phyloP scores from a whole-genome alignment of 1,140 invertebrate species.

The Trialeurodes vaporariorum region DNA sequence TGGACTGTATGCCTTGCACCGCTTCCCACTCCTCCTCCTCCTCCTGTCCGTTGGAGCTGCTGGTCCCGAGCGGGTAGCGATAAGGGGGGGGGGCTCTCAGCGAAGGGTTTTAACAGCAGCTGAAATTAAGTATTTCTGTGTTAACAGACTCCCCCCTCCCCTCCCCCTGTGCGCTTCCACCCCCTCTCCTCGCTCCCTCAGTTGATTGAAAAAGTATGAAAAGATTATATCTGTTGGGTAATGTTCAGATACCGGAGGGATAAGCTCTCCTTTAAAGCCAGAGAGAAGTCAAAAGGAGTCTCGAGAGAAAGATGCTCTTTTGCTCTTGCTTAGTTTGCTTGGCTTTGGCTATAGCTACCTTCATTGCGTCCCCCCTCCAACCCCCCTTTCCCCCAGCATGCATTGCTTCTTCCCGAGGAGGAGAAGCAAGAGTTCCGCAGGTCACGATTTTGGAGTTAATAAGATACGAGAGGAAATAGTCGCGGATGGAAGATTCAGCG shows the following conservation, averaged over 20 bases:
- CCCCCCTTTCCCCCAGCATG: too few species aligned
- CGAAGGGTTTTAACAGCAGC: neutral
- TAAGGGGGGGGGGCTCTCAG: too few species aligned
- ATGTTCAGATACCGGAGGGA: neutral
- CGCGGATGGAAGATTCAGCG: too few species aligned
- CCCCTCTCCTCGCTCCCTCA: too few species aligned
- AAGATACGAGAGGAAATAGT: neutral
- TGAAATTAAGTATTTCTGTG: neutral
- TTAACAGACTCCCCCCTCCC: neutral
- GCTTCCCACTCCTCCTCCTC: too few species aligned
- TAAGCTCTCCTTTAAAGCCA: too few species aligned
- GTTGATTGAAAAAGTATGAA: constrained; percentile 1
- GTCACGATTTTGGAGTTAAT: neutral
- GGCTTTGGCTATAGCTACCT: constrained; percentile 8
- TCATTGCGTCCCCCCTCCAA: constrained; percentile 7
- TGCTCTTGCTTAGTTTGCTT: constrained; percentile 6
- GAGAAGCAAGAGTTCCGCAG: neutral
- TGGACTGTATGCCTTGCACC: too few species aligned
- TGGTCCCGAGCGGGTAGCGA: too few species aligned
- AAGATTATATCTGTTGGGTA: neutral
- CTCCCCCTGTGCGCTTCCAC: too few species aligned
- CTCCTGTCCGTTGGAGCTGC: too few species aligned
- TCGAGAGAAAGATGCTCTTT: constrained; percentile 4
- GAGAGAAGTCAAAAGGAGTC: neutral
- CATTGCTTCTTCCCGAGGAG: neutral